Evolutionary conservation across 1,140 invertebrate genomes (phyloP).

Genomic region (Bombus huntii): DNA sequence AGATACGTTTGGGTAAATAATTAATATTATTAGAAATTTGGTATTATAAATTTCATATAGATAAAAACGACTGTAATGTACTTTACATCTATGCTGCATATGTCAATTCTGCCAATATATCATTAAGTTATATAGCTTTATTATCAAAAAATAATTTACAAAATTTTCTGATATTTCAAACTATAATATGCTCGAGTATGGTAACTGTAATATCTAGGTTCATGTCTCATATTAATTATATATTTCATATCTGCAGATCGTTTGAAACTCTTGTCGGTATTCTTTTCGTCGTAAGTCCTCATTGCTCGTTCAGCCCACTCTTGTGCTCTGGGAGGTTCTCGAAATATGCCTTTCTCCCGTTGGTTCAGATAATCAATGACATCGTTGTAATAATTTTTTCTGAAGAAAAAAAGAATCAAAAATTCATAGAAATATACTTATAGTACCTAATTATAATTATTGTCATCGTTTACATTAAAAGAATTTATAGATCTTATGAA

Average conservation of each 20-base stretch:
- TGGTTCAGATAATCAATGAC: slow-evolving; percentile 91
- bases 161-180: slow-evolving; percentile 79
- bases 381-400: slow-evolving; percentile 92
- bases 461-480: background rate
- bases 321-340: slow-evolving; percentile 88
- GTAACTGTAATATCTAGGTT: slow-evolving; percentile 79
- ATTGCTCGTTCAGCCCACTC: slow-evolving; percentile 92
- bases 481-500: background rate
- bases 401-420: slow-evolving; percentile 39
- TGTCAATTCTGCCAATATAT: background rate
- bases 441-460: background rate
- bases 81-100: background rate
- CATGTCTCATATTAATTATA: slow-evolving; percentile 76
- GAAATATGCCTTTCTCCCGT: slow-evolving; percentile 86
- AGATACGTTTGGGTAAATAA: background rate
- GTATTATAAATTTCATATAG: background rate
- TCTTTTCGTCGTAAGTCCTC: slow-evolving; percentile 85
- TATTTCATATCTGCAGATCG: slow-evolving; percentile 77
- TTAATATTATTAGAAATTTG: background rate
- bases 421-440: background rate
- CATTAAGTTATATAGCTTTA: background rate
- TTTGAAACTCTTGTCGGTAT: slow-evolving; percentile 74
- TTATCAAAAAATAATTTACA: slow-evolving; percentile 64
- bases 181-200: slow-evolving; percentile 81
- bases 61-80: background rate